Base-by-base conservation (phyloP, 2,113 vertebrate genomes). In the Platichthys stellatus region DNA sequence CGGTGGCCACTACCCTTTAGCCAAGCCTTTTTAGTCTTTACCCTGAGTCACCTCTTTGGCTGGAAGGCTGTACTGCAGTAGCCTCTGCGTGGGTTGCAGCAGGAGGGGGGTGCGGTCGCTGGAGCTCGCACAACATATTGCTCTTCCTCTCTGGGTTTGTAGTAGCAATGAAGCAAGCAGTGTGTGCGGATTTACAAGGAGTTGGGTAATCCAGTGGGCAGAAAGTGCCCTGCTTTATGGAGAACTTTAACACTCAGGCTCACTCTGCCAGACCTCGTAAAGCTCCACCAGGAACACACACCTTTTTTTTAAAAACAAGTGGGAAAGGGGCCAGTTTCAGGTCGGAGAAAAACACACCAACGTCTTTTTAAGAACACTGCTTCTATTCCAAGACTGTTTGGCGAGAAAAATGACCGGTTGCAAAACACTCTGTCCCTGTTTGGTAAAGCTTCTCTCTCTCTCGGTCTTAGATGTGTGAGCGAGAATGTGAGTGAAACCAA, bases 171-270 rank as follows among this genome's bases (percentile, higher is more conserved):
- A 75, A 68, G 80, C 63, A 57, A 72, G 80, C 58, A 26, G 68
- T 74, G 49, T 76, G 77, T 62, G 64, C 31, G 21, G 58, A 70
- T 76, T 86, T 87, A 82, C 59, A 43, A 80, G 84, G 80, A 69
- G 47, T 81, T 80, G 82, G 68, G 87, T 83, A 87, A 91, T 85
- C 78, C 78, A 68, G 66, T 81, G 69, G 72, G 78, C 70, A 84
- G 70, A 82, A 84, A 86, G 77, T 76, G 83, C 45, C 78, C 18
- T 3, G 13, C 62, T 89, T 90, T 89, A 89, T 90, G 79, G 83
- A 83, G 80, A 88, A 56, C 63, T 78, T 73, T 73, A 85, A 81
- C 79, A 67, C 72, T 74, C 6, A 3, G 15, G 1, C 14, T 2
- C 23, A 67, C 57, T 61, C n/a, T 69, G 71, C 72, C 76, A 81